A percentile compares a stretch with the other conserved stretches of the same genome.
Evolutionary conservation across 2,888 invertebrate genomes (phyloP).

Genomic region (Hypsopygia costalis): DNA sequence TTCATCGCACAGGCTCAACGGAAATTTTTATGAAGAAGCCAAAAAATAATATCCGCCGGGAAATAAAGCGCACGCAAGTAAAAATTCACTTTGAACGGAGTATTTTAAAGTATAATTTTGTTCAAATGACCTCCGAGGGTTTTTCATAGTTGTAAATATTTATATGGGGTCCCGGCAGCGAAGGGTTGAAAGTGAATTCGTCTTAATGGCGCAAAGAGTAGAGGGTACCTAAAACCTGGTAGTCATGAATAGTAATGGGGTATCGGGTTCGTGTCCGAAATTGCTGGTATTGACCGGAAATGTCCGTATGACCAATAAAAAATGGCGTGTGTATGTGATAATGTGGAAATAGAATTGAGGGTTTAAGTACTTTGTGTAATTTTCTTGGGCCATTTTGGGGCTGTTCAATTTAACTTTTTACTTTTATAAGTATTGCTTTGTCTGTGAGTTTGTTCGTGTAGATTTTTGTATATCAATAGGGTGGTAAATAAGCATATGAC

Average conservation of each 20-base stretch:
- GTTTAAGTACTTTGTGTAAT: not conserved
- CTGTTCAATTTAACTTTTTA: too few species aligned
- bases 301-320: conserved; percentile 1
- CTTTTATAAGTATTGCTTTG: too few species aligned
- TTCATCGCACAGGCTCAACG: conserved; percentile 12
- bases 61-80: conserved; percentile 12
- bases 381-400: not conserved
- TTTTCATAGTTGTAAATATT: conserved; percentile 45
- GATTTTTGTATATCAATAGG: too few species aligned
- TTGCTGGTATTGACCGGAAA: conserved; percentile 1
- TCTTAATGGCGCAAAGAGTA: conserved; percentile 50
- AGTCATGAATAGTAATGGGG: conserved; percentile 48
- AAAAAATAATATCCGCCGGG: conserved; percentile 3
- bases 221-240: conserved; percentile 22
- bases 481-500: too few species aligned
- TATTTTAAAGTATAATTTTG: conserved; percentile 41
- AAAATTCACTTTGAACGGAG: conserved; percentile 31
- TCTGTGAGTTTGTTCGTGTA: too few species aligned
- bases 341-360: not conserved
- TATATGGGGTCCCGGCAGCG: conserved; percentile 36
- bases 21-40: conserved; percentile 3
- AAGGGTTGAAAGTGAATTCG: conserved; percentile 46
- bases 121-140: conserved; percentile 30
- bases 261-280: conserved; percentile 10
- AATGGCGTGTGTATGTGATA: not conserved